Conservation (phyloP, 2,888 invertebrate genomes). For the Euzetes globulus region DNA sequence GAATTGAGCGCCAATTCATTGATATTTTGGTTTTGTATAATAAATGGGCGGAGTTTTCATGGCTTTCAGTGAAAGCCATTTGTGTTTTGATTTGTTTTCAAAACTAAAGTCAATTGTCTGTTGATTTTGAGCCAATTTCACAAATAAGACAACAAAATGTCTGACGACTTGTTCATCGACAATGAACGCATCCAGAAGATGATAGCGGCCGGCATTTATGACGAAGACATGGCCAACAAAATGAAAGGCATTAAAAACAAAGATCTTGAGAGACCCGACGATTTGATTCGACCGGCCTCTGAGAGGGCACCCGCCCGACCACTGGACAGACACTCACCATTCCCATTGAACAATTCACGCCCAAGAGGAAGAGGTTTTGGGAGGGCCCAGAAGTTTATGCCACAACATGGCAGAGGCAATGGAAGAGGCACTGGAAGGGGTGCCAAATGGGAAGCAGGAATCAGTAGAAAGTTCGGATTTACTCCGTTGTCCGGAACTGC, state of each 20-base stretch:
- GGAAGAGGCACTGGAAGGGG: neutral
- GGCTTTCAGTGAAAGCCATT: too few relatives aligned
- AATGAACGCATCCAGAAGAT: neutral
- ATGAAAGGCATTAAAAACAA: constrained; percentile 5
- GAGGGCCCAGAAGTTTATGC: neutral
- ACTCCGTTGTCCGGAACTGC: neutral
- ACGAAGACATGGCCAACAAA: neutral
- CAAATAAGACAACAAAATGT: neutral
- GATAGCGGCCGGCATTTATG: neutral
- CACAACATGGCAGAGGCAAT: too few relatives aligned
- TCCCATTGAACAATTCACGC: neutral
- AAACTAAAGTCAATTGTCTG: too few relatives aligned
- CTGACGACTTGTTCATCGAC: neutral
- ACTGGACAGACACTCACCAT: neutral
- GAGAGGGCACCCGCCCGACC: neutral
- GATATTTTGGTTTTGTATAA: too few relatives aligned
- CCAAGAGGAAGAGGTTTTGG: neutral
- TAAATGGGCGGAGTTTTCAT: too few relatives aligned
- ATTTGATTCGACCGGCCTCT: neutral
- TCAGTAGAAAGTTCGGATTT: neutral
- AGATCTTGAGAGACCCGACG: too few relatives aligned
- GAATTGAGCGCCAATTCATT: too few relatives aligned
- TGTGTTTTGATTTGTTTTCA: too few relatives aligned
- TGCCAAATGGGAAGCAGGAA: neutral
- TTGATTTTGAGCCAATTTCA: too few relatives aligned